phyloP scores from a whole-genome alignment of 2,797 vertebrate genomes.

The Crocodylus rhombifer region DNA sequence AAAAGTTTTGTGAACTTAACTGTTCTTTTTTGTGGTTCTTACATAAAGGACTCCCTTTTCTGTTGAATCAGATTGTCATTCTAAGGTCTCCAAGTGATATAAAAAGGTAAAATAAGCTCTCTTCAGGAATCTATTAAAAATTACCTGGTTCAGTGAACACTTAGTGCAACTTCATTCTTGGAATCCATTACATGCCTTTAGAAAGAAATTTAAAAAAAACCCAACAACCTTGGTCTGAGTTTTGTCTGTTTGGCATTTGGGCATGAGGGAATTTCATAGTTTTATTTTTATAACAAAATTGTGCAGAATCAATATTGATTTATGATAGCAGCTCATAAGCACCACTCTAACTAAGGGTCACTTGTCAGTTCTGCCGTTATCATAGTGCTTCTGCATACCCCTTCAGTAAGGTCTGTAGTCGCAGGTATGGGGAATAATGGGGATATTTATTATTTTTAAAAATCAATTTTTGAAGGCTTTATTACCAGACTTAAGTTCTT shows the following conservation, averaged over 20 bases:
- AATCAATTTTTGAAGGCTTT: constrained; percentile 72
- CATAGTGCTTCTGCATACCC: not conserved
- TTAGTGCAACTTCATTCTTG: constrained; percentile 51
- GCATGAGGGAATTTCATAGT: constrained; percentile 48
- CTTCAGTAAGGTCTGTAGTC: constrained; percentile 20
- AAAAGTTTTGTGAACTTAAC: not conserved
- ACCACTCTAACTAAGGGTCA: constrained; percentile 26
- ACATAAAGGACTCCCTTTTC: constrained; percentile 32
- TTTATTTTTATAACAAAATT: constrained; percentile 71
- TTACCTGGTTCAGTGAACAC: constrained; percentile 76
- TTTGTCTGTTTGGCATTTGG: constrained; percentile 56
- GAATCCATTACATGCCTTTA: constrained; percentile 60
- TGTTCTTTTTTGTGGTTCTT: not conserved
- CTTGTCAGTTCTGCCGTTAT: constrained; percentile 42
- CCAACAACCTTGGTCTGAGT: not conserved
- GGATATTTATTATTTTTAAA: not conserved
- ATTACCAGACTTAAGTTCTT: constrained; percentile 70
- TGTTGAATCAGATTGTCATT: constrained; percentile 52
- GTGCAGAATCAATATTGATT: constrained; percentile 70
- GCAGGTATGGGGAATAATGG: constrained; percentile 37
- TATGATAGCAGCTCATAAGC: constrained; percentile 55
- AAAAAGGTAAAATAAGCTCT: constrained; percentile 66
- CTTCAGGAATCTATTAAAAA: constrained; percentile 75
- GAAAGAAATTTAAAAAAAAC: constrained; percentile 58
- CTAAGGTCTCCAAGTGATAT: constrained; percentile 63